Base-by-base conservation (phyloP, 2,113 vertebrate species). In the Enhydra lutris region DNA sequence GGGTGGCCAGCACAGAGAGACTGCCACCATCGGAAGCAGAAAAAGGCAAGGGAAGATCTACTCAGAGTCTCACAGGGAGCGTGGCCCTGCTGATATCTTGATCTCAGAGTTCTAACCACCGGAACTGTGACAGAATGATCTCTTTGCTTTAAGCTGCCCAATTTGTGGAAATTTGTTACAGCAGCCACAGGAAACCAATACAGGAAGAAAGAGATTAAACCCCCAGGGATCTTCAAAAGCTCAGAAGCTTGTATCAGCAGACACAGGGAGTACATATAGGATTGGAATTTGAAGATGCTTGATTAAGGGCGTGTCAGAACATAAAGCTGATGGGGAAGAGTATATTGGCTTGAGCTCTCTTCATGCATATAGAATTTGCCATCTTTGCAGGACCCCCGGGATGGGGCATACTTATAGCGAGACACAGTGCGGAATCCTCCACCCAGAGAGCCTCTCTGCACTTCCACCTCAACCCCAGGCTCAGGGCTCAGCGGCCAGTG, bases 241-340 rank as follows among this genome's bases (percentile, higher is more conserved):
- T 36, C 1, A 18, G 23, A 26, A n/a, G 18, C 31, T 6, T 8
- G 3, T 8, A 24, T 1, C 31, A 74, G 12, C 21, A 84, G 73
- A 47, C 34, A 21, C 6, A 3, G 11, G 17, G 20, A 34, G 34
- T 6, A 13, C 23, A 20, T 1, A 23, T 0, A 45, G 47, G 10
- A 29, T 4, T 26, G 1, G 13, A 45, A 6, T 36, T 15, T 18
- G 31, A 39, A 31, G 50, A 31, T 50, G 55, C 11, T 50, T 26
- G 15, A 57, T 21, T 2, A 42, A 57, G 31, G 2, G 23, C 12
- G 4, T 20, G 14, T n/a, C 11, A 4, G 29, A 47, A 55, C 1
- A n/a, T 21, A 24, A 13, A 24, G 5, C 3, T 8, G 59, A 15
- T 17, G 29, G 13, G 24, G 10, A 55, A 39, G n/a, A 45, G 12